Base-by-base conservation (phyloP, 2,113 vertebrate genomes). In the Phyllostomus hastatus region DNA sequence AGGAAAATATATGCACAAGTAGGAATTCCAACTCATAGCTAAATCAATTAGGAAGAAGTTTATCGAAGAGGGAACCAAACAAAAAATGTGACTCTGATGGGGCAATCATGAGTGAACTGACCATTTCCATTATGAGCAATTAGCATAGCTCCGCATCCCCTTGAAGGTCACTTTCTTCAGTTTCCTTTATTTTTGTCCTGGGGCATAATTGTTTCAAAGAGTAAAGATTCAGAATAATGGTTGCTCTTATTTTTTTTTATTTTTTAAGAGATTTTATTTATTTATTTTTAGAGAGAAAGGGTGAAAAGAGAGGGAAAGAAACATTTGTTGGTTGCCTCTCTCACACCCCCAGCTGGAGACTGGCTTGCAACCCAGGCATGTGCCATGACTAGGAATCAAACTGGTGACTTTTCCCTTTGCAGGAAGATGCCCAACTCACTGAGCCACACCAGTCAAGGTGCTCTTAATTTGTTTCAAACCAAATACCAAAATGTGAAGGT, bases 71-170 rank as follows among this genome's bases (percentile, higher is more conserved):
- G 2, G 76, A 31, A 64, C 1, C 2, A 78, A 78, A 78, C 28
- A 70, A 31, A 81, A 95, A 94, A 76, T n/a, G 16, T 66, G 31
- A 85, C 19, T 59, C 4, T 88, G 66, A 52, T 78, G 20, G 67
- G 2, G 11, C 5, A 70, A 17, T 84, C 46, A 41, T n/a, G n/a
- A 46, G 12, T 50, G 24, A 89, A 35, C 5, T 28, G 22, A 73
- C 41, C 35, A 59, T 89, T 91, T 90, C 28, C 52, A 26, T 67
- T 19, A 26, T 9, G 54, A n/a, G 10, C 12, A 80, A 41, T 84
- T 20, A 59, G 43, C 33, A 89, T 3, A 22, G 9, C 6, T 46
- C 0, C 10, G 38, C 0, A n/a, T 0, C 33, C 28, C 48, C 19
- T 2, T 69, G 41, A 64, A 35, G 24, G 24, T 26, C 6, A 78